A percentile compares a stretch with the other conserved stretches of the same genome.
phyloP scores from a whole-genome alignment of 1,140 invertebrate genomes.

The Scaptomyza graminum region DNA sequence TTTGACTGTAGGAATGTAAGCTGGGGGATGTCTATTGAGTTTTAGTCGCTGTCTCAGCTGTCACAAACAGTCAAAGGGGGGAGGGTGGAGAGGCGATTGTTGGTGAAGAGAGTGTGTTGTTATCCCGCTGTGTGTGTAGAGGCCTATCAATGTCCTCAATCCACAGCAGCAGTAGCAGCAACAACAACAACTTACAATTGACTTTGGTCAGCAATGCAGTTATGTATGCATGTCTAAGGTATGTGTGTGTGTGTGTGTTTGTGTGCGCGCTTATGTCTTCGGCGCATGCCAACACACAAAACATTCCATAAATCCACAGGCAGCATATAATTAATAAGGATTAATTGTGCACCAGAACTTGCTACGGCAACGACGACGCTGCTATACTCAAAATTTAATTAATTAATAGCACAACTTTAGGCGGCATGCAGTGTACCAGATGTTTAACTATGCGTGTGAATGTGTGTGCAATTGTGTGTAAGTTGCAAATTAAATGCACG shows the following conservation, averaged over 20 bases:
- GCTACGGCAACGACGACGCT: slow-evolving; percentile 52
- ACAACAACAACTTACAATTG: slow-evolving; percentile 52
- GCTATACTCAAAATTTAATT: slow-evolving; percentile 73
- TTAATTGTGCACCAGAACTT: slow-evolving; percentile 78
- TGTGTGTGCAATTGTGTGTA: neutral
- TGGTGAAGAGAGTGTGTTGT: neutral
- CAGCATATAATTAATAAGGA: slow-evolving; percentile 79
- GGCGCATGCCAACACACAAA: slow-evolving; percentile 74
- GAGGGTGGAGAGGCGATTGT: neutral
- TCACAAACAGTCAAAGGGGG: slow-evolving; percentile 47
- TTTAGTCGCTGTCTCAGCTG: slow-evolving; percentile 60
- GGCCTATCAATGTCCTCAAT: slow-evolving; percentile 48
- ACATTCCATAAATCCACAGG: slow-evolving; percentile 76
- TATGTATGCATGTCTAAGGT: slow-evolving; percentile 26
- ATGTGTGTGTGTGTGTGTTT: slow-evolving; percentile 18
- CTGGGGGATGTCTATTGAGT: slow-evolving; percentile 38
- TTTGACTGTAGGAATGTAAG: slow-evolving; percentile 44
- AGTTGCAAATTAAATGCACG: slow-evolving; percentile 30
- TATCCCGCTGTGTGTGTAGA: slow-evolving; percentile 26
- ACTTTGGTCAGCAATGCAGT: slow-evolving; percentile 54
- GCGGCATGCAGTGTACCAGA: slow-evolving; percentile 27
- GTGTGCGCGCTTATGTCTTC: slow-evolving; percentile 58
- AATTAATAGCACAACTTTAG: slow-evolving; percentile 79
- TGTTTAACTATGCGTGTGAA: slow-evolving; percentile 10
- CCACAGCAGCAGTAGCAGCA: slow-evolving; percentile 8